Conservation (phyloP, 2,888 invertebrate species). For the Ashinkailepas kermadecensis region DNA sequence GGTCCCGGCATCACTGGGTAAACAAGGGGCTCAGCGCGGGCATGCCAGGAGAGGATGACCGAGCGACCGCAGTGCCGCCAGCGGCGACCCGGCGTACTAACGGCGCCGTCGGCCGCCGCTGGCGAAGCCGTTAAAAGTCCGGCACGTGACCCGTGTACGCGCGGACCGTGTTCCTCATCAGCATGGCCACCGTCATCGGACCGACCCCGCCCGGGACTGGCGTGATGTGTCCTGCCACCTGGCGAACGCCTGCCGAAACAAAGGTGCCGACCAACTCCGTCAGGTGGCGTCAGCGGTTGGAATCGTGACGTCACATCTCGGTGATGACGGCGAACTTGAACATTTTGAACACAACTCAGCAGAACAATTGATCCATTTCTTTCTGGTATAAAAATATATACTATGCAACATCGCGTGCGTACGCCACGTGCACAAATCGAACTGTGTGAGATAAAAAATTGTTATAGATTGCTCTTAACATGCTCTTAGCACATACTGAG, state of each 20-base stretch:
- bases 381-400: not conserved
- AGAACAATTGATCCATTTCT: not conserved
- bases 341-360: not conserved
- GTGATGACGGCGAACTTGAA: not conserved
- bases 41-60: no score
- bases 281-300: not conserved
- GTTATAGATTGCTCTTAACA: no score
- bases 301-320: no score
- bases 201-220: slow-evolving; percentile 91
- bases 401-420: no score
- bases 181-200: slow-evolving; percentile 89
- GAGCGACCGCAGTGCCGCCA: no score
- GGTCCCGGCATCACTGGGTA: no score
- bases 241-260: slow-evolving; percentile 53
- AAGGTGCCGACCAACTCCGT: not conserved
- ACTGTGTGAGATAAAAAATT: no score
- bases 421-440: no score
- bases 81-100: no score
- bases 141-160: slow-evolving; percentile 51
- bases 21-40: no score
- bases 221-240: slow-evolving; percentile 75
- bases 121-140: not conserved
- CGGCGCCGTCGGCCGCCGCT: no score
- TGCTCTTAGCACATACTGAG: no score
- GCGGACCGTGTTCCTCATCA: slow-evolving; percentile 78